Conservation (phyloP, 1,140 invertebrate species). For the Caenorhabditis tropicalis region DNA sequence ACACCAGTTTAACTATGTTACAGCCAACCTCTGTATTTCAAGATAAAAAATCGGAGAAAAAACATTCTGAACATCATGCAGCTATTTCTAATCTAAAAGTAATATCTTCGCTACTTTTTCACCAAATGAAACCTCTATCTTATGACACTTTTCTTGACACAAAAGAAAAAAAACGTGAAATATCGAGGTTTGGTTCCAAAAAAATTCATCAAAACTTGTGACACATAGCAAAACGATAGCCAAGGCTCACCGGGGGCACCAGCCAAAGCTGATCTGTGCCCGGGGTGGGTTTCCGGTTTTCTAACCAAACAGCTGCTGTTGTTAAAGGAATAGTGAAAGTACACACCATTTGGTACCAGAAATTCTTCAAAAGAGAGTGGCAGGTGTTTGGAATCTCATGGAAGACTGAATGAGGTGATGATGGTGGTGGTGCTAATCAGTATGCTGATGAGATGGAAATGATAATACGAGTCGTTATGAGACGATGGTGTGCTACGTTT, state of each 20-base stretch:
- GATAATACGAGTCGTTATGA: not conserved
- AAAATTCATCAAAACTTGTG: slow-evolving; percentile 28
- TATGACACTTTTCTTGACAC: not conserved
- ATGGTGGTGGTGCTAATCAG: not conserved
- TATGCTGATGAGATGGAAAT: not conserved
- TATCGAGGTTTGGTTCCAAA: not conserved
- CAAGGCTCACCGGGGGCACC: not conserved
- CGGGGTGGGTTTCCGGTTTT: slow-evolving; percentile 34
- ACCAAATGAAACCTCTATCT: too few species aligned
- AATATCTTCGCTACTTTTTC: too few species aligned
- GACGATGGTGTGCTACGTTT: not conserved
- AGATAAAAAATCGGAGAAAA: too few species aligned
- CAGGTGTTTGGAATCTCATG: slow-evolving; percentile 29
- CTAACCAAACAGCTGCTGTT: slow-evolving; percentile 24
- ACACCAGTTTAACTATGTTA: too few species aligned
- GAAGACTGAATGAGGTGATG: not conserved
- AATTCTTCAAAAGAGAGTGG: not conserved
- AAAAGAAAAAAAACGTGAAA: not conserved
- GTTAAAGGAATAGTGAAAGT: slow-evolving; percentile 23
- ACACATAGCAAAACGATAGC: not conserved
- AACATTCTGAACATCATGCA: too few species aligned
- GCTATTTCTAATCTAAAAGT: too few species aligned
- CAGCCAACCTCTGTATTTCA: too few species aligned
- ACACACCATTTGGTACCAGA: not conserved
- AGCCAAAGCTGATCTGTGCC: not conserved